phyloP scores from a whole-genome alignment of 2,797 vertebrate genomes.

The Pelochelys cantorii region DNA sequence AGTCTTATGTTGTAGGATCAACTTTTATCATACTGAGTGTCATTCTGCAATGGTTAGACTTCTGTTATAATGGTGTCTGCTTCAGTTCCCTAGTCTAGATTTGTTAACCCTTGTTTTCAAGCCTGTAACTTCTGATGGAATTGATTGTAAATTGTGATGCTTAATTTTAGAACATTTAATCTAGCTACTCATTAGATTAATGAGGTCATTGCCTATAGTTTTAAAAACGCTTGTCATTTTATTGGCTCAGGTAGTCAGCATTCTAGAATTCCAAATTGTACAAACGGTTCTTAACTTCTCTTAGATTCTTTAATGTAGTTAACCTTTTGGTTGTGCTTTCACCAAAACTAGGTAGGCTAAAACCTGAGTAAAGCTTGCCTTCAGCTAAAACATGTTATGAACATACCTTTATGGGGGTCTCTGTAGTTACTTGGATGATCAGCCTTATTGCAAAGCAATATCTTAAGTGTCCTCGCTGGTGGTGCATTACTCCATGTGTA shows the following conservation, averaged over 20 bases:
- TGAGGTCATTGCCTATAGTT: not conserved
- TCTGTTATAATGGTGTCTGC: not conserved
- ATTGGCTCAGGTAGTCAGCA: not conserved
- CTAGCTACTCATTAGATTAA: too few species aligned
- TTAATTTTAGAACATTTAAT: not conserved
- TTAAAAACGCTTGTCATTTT: not conserved
- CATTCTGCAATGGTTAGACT: not conserved
- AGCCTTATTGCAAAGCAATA: not conserved
- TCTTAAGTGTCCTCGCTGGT: rapidly evolving
- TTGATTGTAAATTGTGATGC: not conserved
- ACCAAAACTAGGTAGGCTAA: not conserved
- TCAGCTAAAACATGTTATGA: not conserved
- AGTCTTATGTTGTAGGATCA: not conserved
- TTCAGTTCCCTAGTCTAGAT: not conserved
- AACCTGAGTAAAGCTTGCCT: not conserved
- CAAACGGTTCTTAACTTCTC: not conserved
- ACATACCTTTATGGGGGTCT: not conserved
- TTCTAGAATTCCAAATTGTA: not conserved
- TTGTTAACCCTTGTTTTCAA: not conserved
- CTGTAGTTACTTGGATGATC: not conserved
- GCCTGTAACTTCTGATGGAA: not conserved
- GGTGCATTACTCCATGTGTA: not conserved
- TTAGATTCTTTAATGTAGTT: not conserved
- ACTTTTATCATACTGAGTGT: not conserved
- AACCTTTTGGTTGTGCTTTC: not conserved